Evolutionary conservation across 2,888 invertebrate species (phyloP).

Genomic region (Oscheius myriophilus): DNA sequence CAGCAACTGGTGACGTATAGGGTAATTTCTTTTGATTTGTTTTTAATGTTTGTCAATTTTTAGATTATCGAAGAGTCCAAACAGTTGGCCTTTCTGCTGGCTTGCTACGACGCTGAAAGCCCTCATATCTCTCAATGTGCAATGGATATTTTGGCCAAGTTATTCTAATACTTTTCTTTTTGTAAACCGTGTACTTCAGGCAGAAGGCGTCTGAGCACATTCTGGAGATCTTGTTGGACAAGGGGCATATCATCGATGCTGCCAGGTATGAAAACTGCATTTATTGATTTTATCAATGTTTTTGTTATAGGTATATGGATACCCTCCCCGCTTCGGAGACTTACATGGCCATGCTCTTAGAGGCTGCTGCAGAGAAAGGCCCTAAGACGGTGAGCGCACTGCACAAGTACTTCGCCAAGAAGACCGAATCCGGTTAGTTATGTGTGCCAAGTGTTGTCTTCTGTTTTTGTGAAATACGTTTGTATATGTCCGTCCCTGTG

Average conservation of each 20-base stretch:
- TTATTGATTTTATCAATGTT: background rate
- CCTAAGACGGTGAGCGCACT: constrained; percentile 4
- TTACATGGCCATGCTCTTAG: constrained; percentile 9
- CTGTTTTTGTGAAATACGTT: background rate
- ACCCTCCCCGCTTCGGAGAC: constrained; percentile 9
- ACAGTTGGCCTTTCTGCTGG: constrained; percentile 50
- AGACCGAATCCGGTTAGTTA: constrained; percentile 5
- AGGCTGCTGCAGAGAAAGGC: constrained; percentile 12
- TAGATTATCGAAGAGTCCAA: constrained; percentile 55
- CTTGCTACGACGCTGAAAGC: constrained; percentile 52
- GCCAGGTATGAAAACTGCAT: constrained; percentile 2
- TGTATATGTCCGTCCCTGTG: background rate
- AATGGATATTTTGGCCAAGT: constrained; percentile 47
- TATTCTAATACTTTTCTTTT: background rate
- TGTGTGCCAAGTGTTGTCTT: background rate
- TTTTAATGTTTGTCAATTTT: background rate
- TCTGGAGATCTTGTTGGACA: constrained; percentile 49
- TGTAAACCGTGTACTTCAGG: constrained; percentile 12
- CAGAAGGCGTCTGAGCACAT: constrained; percentile 46
- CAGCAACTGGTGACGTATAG: constrained; percentile 58
- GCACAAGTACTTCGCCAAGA: constrained; percentile 4
- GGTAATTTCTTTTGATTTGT: constrained; percentile 28
- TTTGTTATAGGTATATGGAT: constrained; percentile 7
- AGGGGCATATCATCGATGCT: constrained; percentile 31
- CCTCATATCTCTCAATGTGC: constrained; percentile 53